Evolutionary conservation across 2,888 invertebrate genomes (phyloP).

Genomic region (Coleophora flavipennella): DNA sequence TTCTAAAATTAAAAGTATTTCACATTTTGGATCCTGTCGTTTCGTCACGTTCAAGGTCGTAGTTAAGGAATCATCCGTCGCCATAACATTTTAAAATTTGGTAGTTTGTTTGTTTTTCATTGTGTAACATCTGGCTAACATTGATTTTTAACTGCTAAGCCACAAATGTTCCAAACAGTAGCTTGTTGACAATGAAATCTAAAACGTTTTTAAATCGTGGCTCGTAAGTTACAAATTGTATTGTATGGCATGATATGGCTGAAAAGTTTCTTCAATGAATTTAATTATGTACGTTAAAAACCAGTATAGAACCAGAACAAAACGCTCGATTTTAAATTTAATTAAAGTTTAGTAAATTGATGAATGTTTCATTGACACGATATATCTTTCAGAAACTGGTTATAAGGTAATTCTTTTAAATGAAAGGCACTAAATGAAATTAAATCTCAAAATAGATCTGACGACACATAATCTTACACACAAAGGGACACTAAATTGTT

Average conservation of each 20-base stretch:
- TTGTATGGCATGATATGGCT: too few relatives aligned
- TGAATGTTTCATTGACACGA: too few relatives aligned
- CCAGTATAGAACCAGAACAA: background rate
- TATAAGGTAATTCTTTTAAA: too few relatives aligned
- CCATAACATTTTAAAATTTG: constrained; percentile 24
- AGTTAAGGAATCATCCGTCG: constrained; percentile 29
- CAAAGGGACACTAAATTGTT: constrained; percentile 35
- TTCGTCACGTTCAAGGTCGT: constrained; percentile 68
- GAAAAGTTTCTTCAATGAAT: background rate
- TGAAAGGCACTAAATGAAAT: background rate
- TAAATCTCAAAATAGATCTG: constrained; percentile 9
- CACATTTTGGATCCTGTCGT: constrained; percentile 55
- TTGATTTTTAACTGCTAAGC: constrained; percentile 22
- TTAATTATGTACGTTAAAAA: background rate
- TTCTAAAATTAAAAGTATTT: constrained; percentile 54
- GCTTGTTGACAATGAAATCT: constrained; percentile 34
- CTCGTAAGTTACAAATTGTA: background rate
- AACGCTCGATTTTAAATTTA: too few relatives aligned
- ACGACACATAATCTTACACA: constrained; percentile 16
- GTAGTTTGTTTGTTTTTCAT: constrained; percentile 23
- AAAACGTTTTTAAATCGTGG: constrained; percentile 23
- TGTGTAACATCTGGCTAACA: constrained; percentile 51
- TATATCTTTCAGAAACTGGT: too few relatives aligned
- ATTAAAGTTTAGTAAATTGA: too few relatives aligned
- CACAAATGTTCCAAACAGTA: constrained; percentile 23